Evolutionary conservation across 1,140 invertebrate genomes (phyloP), one percentile per base, ranked within the genome.

Genomic region (Coelopa frigida): DNA sequence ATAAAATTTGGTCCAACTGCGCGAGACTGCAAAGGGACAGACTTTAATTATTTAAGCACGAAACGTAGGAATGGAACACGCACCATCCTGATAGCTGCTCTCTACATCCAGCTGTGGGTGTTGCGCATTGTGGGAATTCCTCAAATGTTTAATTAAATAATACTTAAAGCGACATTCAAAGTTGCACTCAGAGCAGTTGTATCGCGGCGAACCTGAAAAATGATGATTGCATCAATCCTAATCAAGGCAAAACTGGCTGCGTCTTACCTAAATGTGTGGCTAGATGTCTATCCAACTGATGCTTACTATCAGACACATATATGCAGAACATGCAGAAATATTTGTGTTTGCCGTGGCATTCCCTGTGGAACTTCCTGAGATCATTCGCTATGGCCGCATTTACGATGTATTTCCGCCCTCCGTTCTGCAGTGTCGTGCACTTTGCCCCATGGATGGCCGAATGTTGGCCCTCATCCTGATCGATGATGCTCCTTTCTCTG

Each of bases 121-220:
- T 17, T 42, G 40, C 22, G 22, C 40, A 42, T 42, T 42, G 32
- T 42, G 40, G 20, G 22, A 24, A 42, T 42, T 42, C 27, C 40
- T 24, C 40, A 42, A 29, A 42, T 42, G 40, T 14, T 42, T 24
- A 12, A 22, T 18, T n/a, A 42, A 22, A n/a, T 29, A 27, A 42
- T 29, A 42, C 15, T 42, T 42, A 20, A 42, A 42, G 26, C 32
- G 40, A n/a, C 40, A 24, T 29, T 29, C 40, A 8, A 42, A 42
- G 32, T 29, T 42, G 26, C 40, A 42, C 15, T 42, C 20, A n/a
- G 24, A 29, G n/a, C 40, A 42, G 24, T 29, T 31, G 40, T 42
- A 29, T 18, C 32, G 40, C 11, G 40, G 40, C 40, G 40, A 29
- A 20, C 40, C 40, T 42, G 32, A 33, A 33, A 33, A 15, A 17